These are phyloP conservation scores for Tachystola acroxantha DNA, from an alignment of 2,888 invertebrate species.

Conservation along the genomic window DNA sequence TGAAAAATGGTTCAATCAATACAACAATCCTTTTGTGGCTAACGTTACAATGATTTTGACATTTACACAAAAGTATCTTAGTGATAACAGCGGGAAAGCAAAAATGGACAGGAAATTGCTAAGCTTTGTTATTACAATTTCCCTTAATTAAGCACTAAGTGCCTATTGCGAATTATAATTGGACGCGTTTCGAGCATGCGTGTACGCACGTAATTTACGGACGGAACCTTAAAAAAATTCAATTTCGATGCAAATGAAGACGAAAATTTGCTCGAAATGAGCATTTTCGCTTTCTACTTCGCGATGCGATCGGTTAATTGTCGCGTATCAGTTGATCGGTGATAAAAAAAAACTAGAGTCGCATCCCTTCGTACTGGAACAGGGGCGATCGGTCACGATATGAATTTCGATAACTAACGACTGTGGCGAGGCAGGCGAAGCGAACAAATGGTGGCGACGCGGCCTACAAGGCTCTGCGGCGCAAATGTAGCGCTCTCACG, in stretches of 20 bases:
- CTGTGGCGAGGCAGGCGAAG: slow-evolving; percentile 20
- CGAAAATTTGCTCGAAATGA: slow-evolving; percentile 51
- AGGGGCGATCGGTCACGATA: slow-evolving; percentile 31
- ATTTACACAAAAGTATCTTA: slow-evolving; percentile 6
- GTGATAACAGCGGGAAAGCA: slow-evolving; percentile 6
- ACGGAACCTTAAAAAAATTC: slow-evolving; percentile 46
- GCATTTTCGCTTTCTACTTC: slow-evolving; percentile 52
- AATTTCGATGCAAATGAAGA: slow-evolving; percentile 63
- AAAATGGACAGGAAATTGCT: slow-evolving; percentile 11
- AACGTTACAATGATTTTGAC: slow-evolving; percentile 27
- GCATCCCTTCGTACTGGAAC: slow-evolving; percentile 42
- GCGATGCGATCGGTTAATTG: slow-evolving; percentile 57
- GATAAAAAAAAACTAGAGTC: slow-evolving; percentile 62
- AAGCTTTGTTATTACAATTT: slow-evolving; percentile 14
- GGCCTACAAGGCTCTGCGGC: slow-evolving; percentile 27
- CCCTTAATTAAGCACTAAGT: slow-evolving; percentile 24
- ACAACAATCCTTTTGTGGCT: slow-evolving; percentile 40
- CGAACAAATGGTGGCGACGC: slow-evolving; percentile 33
- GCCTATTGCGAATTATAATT: slow-evolving; percentile 48
- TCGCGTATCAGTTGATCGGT: slow-evolving; percentile 42
- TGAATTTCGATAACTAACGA: slow-evolving; percentile 43
- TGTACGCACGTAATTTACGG: slow-evolving; percentile 49
- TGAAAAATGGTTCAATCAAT: slow-evolving; percentile 67
- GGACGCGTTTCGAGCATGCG: slow-evolving; percentile 57
- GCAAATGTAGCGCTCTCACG: slow-evolving; percentile 37